Conservation (phyloP, 2,797 vertebrate genomes). For the Psittacula echo region DNA sequence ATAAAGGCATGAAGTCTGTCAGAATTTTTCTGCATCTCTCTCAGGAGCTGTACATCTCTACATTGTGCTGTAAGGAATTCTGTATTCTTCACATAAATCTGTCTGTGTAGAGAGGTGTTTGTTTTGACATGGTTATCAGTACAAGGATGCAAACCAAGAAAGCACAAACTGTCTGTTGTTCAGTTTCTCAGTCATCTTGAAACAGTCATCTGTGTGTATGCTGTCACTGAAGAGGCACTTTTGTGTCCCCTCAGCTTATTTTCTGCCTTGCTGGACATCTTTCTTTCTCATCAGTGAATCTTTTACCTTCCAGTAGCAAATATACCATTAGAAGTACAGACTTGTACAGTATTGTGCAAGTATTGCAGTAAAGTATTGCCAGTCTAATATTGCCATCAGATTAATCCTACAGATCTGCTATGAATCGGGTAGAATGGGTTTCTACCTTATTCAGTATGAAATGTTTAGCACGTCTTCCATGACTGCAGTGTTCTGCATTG, state of each 20-base stretch:
- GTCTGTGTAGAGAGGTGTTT: background rate
- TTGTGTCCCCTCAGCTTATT: background rate
- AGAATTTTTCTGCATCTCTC: background rate
- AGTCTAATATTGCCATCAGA: background rate
- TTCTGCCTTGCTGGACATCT: background rate
- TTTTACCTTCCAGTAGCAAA: background rate
- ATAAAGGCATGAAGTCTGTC: background rate
- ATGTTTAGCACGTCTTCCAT: background rate
- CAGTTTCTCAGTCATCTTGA: background rate
- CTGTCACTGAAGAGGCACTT: background rate
- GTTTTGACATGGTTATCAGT: constrained; percentile 17
- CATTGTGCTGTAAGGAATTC: background rate
- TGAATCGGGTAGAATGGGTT: background rate
- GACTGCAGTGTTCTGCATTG: background rate
- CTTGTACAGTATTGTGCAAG: background rate
- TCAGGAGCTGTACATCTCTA: background rate
- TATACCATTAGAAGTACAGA: background rate
- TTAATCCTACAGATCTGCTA: background rate
- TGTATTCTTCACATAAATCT: background rate
- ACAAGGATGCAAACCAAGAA: background rate
- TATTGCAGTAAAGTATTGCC: background rate
- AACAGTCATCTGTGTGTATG: background rate
- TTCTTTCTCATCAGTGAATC: background rate
- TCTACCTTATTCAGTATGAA: background rate
- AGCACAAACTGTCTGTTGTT: background rate